Percentiles rank a stretch among this genome's conserved stretches.
These are phyloP conservation scores for Ophiothrix spiculata DNA, from an alignment of 35 echinoderm and acorn worm genomes.

Conservation along the genomic window DNA sequence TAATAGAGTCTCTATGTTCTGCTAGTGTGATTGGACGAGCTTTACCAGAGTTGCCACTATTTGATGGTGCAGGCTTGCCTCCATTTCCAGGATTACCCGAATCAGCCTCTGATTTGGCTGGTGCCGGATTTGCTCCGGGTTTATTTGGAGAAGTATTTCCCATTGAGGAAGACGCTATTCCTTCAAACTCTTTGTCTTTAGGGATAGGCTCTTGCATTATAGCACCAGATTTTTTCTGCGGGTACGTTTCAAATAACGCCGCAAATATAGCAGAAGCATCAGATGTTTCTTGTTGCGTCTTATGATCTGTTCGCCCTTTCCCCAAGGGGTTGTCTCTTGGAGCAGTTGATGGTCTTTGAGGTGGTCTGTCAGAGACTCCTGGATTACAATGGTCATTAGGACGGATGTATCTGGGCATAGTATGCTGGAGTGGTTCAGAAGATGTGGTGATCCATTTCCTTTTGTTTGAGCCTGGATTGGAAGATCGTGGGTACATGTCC, in stretches of 20 bases:
- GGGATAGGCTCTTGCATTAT: background rate
- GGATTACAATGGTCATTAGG: background rate
- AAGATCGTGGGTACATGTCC: too few relatives aligned
- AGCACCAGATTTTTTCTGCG: constrained; percentile 8
- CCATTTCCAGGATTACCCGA: constrained; percentile 20
- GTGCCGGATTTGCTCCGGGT: background rate
- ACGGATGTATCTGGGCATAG: too few relatives aligned
- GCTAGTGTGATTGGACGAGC: constrained; percentile 46
- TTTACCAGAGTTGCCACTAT: background rate
- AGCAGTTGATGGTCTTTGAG: background rate
- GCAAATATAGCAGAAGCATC: constrained; percentile 55
- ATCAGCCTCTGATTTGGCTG: background rate
- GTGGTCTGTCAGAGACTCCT: background rate
- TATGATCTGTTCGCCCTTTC: background rate
- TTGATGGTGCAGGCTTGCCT: background rate
- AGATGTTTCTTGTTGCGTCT: constrained; percentile 20
- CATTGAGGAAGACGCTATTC: background rate
- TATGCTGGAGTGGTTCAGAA: too few relatives aligned
- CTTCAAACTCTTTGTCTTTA: constrained; percentile 9
- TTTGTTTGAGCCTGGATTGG: too few relatives aligned
- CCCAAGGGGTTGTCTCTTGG: background rate
- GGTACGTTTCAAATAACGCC: constrained; percentile 41
- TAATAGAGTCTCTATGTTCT: constrained; percentile 59
- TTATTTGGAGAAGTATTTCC: background rate
- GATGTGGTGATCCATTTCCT: too few relatives aligned